phyloP scores from a whole-genome alignment of 2,113 vertebrate species.

The Picathartes gymnocephalus region DNA sequence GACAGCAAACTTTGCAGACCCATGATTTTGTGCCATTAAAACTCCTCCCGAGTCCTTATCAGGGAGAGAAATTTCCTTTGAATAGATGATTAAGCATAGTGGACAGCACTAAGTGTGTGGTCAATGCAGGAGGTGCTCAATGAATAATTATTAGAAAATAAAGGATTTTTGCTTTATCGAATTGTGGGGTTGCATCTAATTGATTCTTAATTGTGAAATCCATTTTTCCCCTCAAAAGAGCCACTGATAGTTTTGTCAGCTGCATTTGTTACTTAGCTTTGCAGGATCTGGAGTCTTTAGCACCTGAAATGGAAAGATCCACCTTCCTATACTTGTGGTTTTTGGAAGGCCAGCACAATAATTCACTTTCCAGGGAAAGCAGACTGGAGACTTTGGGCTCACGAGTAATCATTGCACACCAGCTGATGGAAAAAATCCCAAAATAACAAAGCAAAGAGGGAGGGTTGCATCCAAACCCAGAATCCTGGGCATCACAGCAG shows the following conservation, averaged over 20 bases:
- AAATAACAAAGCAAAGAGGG: neutral
- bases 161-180: constrained; percentile 31
- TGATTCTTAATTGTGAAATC: constrained; percentile 58
- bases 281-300: neutral
- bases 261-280: neutral
- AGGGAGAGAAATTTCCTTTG: neutral
- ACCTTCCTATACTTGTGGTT: neutral
- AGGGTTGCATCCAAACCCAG: fast-evolving
- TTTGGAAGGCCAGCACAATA: neutral
- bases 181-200: constrained; percentile 34
- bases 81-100: constrained; percentile 24
- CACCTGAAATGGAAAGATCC: neutral
- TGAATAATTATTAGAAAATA: constrained; percentile 63
- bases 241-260: neutral
- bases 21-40: neutral
- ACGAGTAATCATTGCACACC: neutral
- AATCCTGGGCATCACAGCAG: fast-evolving
- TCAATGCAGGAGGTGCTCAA: constrained; percentile 43
- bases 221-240: constrained; percentile 37
- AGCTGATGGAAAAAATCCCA: neutral
- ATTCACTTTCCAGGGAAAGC: neutral
- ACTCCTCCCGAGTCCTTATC: neutral
- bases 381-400: neutral
- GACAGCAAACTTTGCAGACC: neutral
- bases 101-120: constrained; percentile 35